Evolutionary conservation across 2,888 invertebrate species (phyloP), one percentile per base, ranked within the genome.

Genomic region (Patella pellucida): DNA sequence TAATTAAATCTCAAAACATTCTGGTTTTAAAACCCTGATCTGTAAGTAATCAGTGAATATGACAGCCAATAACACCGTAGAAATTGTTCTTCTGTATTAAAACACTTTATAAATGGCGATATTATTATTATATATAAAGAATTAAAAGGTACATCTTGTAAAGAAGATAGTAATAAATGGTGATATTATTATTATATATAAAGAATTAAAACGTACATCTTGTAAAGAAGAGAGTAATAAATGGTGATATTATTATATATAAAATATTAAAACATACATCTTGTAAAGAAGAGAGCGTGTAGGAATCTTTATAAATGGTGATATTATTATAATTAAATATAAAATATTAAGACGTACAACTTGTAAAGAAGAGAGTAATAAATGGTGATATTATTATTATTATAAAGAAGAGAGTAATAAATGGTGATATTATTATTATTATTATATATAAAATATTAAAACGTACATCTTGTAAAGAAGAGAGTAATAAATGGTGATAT

Each of bases 401-500:
- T n/a, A 41, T 41, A 87, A 71, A 50, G 84, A 69, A 16, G 78
- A 80, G 19, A 88, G 78, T 1, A n/a, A n/a, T n/a, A n/a, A n/a
- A 41, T 41, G 41, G 41, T 1, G 41, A 41, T 9, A 41, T 41
- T 2, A 27, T 27, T 27, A 27, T 27, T n/a, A 41, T 41, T 5
- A 1, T 41, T 9, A 41, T 0, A 41, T 41, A 41, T 41, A 41
- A 41, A 41, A 1, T 41, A 41, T 41, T 41, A 41, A 19, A 67
- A 68, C 76, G 77, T 78, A 87, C 88, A 83, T 88, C 85, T 31
- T 83, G 79, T 52, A 87, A 71, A 50, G 84, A 69, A 16, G 78
- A 80, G 19, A 88, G 78, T 1, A n/a, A n/a, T n/a, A n/a, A n/a
- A 41, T 41, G 41, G 41, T 1, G 41, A 41, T 41, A 7, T 41